Evolutionary conservation across 2,888 invertebrate genomes (phyloP).

Genomic region (Orthosia gothica): DNA sequence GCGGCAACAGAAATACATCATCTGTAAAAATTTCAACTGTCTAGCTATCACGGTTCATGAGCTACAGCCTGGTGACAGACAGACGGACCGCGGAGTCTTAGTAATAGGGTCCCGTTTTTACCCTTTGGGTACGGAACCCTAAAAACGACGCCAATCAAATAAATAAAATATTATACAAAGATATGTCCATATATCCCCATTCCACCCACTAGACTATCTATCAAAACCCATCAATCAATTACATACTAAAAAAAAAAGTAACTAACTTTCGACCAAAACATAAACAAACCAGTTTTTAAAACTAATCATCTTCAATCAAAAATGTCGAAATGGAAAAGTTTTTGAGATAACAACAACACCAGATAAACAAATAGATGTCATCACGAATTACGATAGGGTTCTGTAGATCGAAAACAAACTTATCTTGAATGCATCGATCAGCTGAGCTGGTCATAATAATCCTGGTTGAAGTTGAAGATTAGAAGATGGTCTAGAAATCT

Average conservation of each 20-base stretch:
- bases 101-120: too few relatives aligned
- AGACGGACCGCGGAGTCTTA: too few relatives aligned
- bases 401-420: neutral
- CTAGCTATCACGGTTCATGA: too few relatives aligned
- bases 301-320: constrained; percentile 13
- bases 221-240: constrained; percentile 10
- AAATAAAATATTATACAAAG: neutral
- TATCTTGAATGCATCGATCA: constrained; percentile 18
- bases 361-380: constrained; percentile 34
- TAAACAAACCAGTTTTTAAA: constrained; percentile 34
- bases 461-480: neutral
- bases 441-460: neutral
- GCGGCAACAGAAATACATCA: too few relatives aligned
- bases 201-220: neutral
- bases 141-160: neutral
- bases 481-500: neutral
- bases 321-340: constrained; percentile 49
- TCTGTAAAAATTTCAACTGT: too few relatives aligned
- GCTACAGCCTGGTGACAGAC: too few relatives aligned
- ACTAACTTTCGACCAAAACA: constrained; percentile 23
- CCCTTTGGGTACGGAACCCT: too few relatives aligned
- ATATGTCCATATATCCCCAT: neutral
- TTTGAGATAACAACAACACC: constrained; percentile 30
- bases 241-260: constrained; percentile 12
- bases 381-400: constrained; percentile 39